phyloP scores from a whole-genome alignment of 92 coral and sea anemone species.

The Epizoanthus fatuus region DNA sequence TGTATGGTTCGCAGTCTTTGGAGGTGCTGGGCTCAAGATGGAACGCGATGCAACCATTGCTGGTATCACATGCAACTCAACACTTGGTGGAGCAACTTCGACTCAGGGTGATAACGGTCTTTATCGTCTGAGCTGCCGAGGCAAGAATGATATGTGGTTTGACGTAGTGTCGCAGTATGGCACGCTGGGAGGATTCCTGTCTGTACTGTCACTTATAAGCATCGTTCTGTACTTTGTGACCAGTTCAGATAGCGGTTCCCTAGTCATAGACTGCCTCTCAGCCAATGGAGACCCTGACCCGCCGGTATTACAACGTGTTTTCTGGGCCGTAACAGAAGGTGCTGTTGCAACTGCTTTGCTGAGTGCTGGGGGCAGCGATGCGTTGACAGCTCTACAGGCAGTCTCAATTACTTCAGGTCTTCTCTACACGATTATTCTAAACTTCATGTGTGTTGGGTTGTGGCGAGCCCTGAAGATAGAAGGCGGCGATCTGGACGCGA shows the following conservation, averaged over 20 bases:
- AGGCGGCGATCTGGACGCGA: slow-evolving; percentile 81
- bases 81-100: slow-evolving; percentile 42
- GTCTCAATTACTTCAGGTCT: slow-evolving; percentile 85
- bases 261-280: slow-evolving; percentile 68
- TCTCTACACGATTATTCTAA: slow-evolving; percentile 82
- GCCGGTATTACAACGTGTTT: slow-evolving; percentile 59
- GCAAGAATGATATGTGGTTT: slow-evolving; percentile 60
- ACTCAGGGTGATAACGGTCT: slow-evolving; percentile 35
- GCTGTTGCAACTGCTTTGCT: slow-evolving; percentile 93
- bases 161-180: slow-evolving; percentile 57
- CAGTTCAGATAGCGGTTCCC: slow-evolving; percentile 74
- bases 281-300: slow-evolving; percentile 72
- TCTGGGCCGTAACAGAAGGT: slow-evolving; percentile 76
- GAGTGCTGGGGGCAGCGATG: slow-evolving; percentile 77
- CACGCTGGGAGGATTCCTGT: slow-evolving; percentile 42
- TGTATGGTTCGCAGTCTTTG: slow-evolving; percentile 56
- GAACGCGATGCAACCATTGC: slow-evolving; percentile 55
- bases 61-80: slow-evolving; percentile 49
- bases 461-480: slow-evolving; percentile 90
- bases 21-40: slow-evolving; percentile 58
- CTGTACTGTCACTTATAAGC: slow-evolving; percentile 51
- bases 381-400: slow-evolving; percentile 85
- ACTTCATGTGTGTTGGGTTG: slow-evolving; percentile 84
- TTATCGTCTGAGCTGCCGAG: slow-evolving; percentile 49
- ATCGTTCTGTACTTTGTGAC: slow-evolving; percentile 71